Percentiles rank a stretch among this genome's conserved stretches.
These are phyloP conservation scores for Oryzias dopingdopingensis DNA, from an alignment of 2,797 vertebrate genomes.

Conservation along the genomic window DNA sequence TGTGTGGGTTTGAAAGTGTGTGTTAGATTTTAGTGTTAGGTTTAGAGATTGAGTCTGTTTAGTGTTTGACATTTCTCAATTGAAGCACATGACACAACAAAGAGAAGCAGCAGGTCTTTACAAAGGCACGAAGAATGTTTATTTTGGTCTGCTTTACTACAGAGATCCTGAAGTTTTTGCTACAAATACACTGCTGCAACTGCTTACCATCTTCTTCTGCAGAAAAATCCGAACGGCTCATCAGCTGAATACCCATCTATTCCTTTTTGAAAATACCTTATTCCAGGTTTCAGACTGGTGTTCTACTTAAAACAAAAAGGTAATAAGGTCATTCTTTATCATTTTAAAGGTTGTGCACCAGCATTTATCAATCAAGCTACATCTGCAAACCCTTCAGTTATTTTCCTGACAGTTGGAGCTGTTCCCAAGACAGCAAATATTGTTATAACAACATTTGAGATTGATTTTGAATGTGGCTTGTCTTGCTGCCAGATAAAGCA, in stretches of 20 bases:
- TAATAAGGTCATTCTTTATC: too few species aligned
- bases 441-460: constrained; percentile 40
- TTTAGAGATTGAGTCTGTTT: constrained; percentile 11
- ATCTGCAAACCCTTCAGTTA: neutral
- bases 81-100: constrained; percentile 29
- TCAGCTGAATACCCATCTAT: too few species aligned
- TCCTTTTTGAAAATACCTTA: too few species aligned
- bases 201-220: too few species aligned
- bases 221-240: too few species aligned
- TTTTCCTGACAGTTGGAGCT: constrained; percentile 15
- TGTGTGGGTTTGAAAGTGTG: constrained; percentile 12
- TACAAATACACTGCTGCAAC: too few species aligned
- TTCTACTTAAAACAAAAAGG: too few species aligned
- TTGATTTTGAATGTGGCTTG: constrained; percentile 50
- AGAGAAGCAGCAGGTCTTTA: constrained; percentile 7
- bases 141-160: constrained; percentile 6
- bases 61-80: constrained; percentile 37
- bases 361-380: too few species aligned
- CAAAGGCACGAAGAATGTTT: constrained; percentile 17
- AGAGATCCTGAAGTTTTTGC: too few species aligned
- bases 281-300: too few species aligned
- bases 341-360: too few species aligned
- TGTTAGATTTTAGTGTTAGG: constrained; percentile 2
- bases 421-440: constrained; percentile 13
- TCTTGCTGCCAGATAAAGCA: constrained; percentile 44